Evolutionary conservation across 2,113 vertebrate species (phyloP).

Genomic region (Pica pica): DNA sequence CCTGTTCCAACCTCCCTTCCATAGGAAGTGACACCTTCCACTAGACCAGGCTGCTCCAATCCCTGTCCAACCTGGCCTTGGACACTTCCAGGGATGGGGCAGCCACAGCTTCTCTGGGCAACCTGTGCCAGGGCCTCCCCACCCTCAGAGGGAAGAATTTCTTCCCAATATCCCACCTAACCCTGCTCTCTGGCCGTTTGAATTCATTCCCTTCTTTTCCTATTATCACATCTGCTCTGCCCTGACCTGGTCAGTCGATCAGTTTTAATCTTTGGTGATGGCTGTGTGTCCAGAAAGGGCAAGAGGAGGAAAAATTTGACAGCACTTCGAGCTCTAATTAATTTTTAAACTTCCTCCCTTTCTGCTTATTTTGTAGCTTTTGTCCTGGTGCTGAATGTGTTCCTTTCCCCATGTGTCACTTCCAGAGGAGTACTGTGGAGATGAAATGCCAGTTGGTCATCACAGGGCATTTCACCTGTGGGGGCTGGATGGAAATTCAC

Average conservation of each 20-base stretch:
- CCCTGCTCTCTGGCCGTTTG: not conserved
- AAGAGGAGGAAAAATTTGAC: not conserved
- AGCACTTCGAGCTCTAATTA: conserved; percentile 22
- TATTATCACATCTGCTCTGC: not conserved
- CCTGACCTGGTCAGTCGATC: not conserved
- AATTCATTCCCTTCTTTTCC: not conserved
- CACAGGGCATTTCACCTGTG: not conserved
- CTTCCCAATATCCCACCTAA: not conserved
- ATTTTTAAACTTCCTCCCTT: conserved; percentile 58
- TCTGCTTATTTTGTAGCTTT: conserved; percentile 37
- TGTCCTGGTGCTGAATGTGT: not conserved
- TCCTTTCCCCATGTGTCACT: not conserved
- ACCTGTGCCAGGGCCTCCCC: not conserved
- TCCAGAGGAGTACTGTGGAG: not conserved
- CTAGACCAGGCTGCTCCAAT: not conserved
- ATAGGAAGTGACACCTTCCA: not conserved
- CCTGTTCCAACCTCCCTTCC: not conserved
- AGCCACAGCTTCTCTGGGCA: not conserved
- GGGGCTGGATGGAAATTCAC: not conserved
- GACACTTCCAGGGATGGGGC: not conserved
- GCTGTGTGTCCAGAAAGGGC: not conserved
- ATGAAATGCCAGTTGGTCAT: not conserved
- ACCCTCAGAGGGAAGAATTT: not conserved
- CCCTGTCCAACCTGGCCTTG: fast-evolving
- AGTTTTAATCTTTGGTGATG: not conserved